Base-by-base conservation (phyloP, 2,797 vertebrate species). In the Chelon auratus region DNA sequence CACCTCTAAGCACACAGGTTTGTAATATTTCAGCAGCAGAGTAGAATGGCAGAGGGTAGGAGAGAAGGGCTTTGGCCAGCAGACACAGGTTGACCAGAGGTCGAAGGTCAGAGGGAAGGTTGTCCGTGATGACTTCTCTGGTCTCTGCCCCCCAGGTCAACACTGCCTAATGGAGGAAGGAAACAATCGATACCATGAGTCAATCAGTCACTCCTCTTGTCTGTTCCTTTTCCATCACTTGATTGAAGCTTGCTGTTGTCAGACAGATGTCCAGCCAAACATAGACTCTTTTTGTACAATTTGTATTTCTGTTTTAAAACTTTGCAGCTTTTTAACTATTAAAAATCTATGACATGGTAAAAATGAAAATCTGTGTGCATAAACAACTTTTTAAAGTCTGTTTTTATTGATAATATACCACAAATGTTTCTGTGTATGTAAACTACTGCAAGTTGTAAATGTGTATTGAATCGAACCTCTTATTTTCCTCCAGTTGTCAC, bases 51-150 rank as follows among this genome's bases (percentile, higher is more conserved):
- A 95, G 90, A 48, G 95, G 94, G 88, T 94, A 96, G 76, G 95
- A 96, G 68, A 95, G 92, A 45, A 94, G 92, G 14, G 94, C 94
- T 73, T 95, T 96, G 0, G 87, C 84, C 80, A 96, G 82, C 47
- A 96, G 90, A 58, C 93, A 95, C 77, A 95, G 82, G 87, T 95
- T 96, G 84, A 94, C 93, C 5, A 94, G 24, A 6, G 92, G 93
- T 75, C 94, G 90, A 52, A 96, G 89, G 78, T 91, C 87, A 26
- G 84, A 77, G 62, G 94, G 94, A 69, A 96, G 86, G 75, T 96
- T 96, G 81, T 96, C 94, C n/a, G 94, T 95, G 89, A 95, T 93
- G 81, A 94, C 91, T 91, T 96, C 94, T 20, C 93, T 94, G 62
- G 92, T 94, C 62, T 95, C 83, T 57, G 88, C 59, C 18, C 94